Percentiles rank a stretch among this genome's conserved stretches.
phyloP scores from a whole-genome alignment of 37 sponge, comb jelly and placozoan species.

The Sycon ciliatum region DNA sequence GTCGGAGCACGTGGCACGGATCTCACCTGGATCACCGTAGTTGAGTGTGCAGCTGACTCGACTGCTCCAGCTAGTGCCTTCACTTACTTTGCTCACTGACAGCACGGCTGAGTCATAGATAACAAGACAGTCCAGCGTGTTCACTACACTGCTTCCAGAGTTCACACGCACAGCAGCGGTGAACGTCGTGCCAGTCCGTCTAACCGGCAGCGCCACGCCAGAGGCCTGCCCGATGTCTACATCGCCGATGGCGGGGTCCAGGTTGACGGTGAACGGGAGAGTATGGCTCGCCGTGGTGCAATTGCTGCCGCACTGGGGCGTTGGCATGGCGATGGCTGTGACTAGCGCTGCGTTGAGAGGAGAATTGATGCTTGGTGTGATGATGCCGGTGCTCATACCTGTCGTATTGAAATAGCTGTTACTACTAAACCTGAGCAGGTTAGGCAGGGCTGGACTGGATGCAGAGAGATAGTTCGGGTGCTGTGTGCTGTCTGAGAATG shows the following conservation, averaged over 20 bases:
- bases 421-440: background rate
- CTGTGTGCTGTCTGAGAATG: background rate
- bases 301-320: background rate
- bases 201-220: slow-evolving; percentile 37
- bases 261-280: slow-evolving; percentile 38
- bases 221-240: slow-evolving; percentile 50
- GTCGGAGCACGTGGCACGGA: slow-evolving; percentile 30
- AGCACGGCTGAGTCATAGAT: slow-evolving; percentile 38
- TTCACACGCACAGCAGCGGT: slow-evolving; percentile 50
- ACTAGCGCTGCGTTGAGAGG: too few species aligned
- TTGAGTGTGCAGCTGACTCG: background rate
- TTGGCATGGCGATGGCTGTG: too few species aligned
- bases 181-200: slow-evolving; percentile 13
- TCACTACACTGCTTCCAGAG: slow-evolving; percentile 22
- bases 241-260: slow-evolving; percentile 68
- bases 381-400: too few species aligned
- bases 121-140: slow-evolving; percentile 38
- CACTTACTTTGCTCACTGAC: slow-evolving; percentile 5
- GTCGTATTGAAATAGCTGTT: too few species aligned
- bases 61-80: slow-evolving; percentile 30
- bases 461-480: background rate
- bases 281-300: background rate
- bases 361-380: too few species aligned
- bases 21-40: slow-evolving; percentile 28
- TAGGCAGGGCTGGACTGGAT: background rate